Percentiles rank a stretch among this genome's conserved stretches.
Evolutionary conservation across 1,140 invertebrate species (phyloP).

Genomic region (Platyura marginata): DNA sequence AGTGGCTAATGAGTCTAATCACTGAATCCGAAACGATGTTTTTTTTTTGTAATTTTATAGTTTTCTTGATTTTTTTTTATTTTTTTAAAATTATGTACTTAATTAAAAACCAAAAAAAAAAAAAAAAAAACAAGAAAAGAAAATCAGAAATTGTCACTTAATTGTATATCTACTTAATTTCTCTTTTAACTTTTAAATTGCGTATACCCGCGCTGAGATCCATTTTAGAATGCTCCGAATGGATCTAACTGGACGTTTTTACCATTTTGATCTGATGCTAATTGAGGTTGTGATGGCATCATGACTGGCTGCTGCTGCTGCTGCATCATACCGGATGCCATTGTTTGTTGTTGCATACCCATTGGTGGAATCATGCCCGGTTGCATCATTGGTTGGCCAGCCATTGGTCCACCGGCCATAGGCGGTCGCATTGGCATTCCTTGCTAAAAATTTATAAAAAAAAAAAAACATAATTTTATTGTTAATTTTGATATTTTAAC

Average conservation of each 20-base stretch:
- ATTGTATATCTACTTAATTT: background rate
- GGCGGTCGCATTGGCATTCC: slow-evolving; percentile 18
- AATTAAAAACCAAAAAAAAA: no score
- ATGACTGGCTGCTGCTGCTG: slow-evolving; percentile 12
- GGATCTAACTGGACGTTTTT: slow-evolving; percentile 21
- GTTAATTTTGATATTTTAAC: background rate
- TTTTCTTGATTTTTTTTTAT: no score
- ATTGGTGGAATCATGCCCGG: slow-evolving; percentile 8
- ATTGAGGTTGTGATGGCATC: background rate
- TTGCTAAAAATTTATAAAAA: slow-evolving; percentile 7
- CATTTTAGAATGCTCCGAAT: slow-evolving; percentile 23
- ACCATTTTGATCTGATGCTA: slow-evolving; percentile 3
- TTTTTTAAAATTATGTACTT: no score
- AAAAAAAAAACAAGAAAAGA: no score
- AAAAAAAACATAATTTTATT: background rate
- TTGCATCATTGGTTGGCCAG: slow-evolving; percentile 18
- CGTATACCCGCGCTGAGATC: no score
- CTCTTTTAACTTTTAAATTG: background rate
- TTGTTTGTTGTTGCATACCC: slow-evolving; percentile 12
- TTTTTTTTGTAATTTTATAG: no score
- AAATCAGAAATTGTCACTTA: no score
- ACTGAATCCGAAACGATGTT: no score
- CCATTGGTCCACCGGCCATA: slow-evolving; percentile 14
- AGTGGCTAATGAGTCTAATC: no score
- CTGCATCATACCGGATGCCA: slow-evolving; percentile 15